phyloP scores from a whole-genome alignment of 2,113 vertebrate species.

The Heptranchias perlo region DNA sequence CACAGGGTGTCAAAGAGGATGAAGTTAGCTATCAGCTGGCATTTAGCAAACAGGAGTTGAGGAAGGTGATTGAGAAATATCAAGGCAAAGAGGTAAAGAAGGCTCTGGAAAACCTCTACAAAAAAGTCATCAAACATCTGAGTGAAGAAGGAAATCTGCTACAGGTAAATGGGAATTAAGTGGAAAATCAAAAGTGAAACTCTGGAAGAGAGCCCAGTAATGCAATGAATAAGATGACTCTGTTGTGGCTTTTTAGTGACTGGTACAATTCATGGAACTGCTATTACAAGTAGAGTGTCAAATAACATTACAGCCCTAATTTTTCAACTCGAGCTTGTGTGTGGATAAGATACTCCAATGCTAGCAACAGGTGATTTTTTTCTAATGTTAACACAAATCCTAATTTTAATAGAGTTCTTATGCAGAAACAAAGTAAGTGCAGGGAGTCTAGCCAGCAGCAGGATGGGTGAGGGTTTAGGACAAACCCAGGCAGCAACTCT shows the following conservation, averaged over 20 bases:
- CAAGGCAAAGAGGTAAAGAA: constrained; percentile 48
- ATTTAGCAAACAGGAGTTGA: constrained; percentile 54
- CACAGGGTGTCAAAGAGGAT: constrained; percentile 51
- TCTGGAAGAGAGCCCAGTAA: not conserved
- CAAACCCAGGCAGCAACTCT: not conserved
- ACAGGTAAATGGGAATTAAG: constrained; percentile 38
- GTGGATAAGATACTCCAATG: not conserved
- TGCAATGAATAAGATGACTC: not conserved
- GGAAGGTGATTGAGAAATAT: constrained; percentile 46
- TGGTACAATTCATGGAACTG: not conserved
- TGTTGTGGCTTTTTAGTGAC: not conserved
- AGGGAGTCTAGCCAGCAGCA: not conserved
- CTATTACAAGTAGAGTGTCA: not conserved
- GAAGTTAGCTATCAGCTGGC: constrained; percentile 52
- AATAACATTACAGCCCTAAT: not conserved
- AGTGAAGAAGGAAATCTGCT: constrained; percentile 47
- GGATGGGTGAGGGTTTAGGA: not conserved
- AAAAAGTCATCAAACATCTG: constrained; percentile 46
- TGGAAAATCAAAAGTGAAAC: not conserved
- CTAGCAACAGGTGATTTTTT: no score
- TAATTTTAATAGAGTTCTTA: not conserved
- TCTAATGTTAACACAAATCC: not conserved
- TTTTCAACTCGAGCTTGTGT: not conserved
- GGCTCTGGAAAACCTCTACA: constrained; percentile 48
- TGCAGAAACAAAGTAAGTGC: not conserved